These are phyloP conservation scores for Phalacrocorax brasilianus DNA, from an alignment of 2,113 vertebrate species.

Conservation along the genomic window DNA sequence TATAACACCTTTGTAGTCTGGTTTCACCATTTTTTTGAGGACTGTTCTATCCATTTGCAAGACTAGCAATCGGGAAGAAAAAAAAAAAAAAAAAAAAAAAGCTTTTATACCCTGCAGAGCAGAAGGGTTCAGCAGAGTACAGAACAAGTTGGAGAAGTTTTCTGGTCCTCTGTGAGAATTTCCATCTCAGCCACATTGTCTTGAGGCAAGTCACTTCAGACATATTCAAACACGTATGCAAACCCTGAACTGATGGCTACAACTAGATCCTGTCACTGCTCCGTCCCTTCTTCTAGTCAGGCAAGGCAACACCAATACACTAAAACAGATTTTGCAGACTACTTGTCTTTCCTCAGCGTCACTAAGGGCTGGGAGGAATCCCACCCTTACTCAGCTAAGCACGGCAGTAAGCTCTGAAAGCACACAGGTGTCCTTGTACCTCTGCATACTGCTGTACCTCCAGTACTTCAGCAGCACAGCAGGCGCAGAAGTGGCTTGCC, in stretches of 20 bases:
- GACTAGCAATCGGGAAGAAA: not conserved
- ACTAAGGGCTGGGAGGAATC: not conserved
- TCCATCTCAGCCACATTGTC: rapidly evolving
- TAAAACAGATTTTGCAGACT: not conserved
- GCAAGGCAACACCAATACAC: not conserved
- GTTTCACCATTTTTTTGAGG: not conserved
- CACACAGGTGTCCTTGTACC: not conserved
- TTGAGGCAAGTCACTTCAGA: not conserved
- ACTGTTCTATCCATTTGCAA: not conserved
- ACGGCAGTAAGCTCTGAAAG: not conserved
- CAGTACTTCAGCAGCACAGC: not conserved
- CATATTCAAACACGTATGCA: not conserved
- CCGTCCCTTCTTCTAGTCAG: not conserved
- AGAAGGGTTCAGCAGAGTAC: not conserved
- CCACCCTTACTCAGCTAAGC: not conserved
- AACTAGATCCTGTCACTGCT: not conserved
- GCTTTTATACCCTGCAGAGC: not conserved
- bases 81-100: not conserved
- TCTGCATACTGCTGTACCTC: not conserved
- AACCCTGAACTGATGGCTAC: not conserved
- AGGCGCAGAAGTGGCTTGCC: not conserved
- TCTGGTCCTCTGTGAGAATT: not conserved
- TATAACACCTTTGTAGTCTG: not conserved
- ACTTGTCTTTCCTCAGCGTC: not conserved
- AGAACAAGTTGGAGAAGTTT: not conserved